Percentiles rank a stretch among this genome's conserved stretches.
These are phyloP conservation scores for Mycalesis mineus DNA, from an alignment of 2,888 invertebrate genomes.

Conservation along the genomic window DNA sequence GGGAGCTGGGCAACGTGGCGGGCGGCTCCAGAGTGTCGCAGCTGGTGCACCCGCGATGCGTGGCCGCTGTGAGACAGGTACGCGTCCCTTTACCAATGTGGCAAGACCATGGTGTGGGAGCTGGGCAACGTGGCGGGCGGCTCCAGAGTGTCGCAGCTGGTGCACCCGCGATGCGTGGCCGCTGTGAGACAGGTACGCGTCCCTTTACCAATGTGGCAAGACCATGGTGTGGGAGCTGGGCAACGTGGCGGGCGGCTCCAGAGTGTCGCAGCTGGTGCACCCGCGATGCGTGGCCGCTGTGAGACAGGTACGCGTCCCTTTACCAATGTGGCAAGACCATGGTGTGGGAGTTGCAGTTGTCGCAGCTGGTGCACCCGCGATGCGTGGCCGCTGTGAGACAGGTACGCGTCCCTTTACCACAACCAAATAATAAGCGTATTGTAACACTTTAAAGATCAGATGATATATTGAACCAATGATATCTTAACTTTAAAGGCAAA, in stretches of 20 bases:
- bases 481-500: too few relatives aligned
- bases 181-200: conserved; percentile 91
- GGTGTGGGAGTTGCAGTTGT: conserved; percentile 94
- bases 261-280: conserved; percentile 90
- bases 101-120: conserved; percentile 97
- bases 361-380: conserved; percentile 90
- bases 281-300: conserved; percentile 92
- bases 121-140: conserved; percentile 91
- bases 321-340: conserved; percentile 95
- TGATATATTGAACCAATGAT: too few relatives aligned
- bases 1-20: conserved; percentile 95
- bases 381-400: conserved; percentile 94
- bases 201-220: conserved; percentile 94
- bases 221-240: conserved; percentile 97
- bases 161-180: conserved; percentile 91
- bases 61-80: conserved; percentile 90
- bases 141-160: conserved; percentile 87
- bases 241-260: conserved; percentile 88
- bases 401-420: too few relatives aligned
- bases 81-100: conserved; percentile 93
- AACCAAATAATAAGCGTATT: too few relatives aligned
- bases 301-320: conserved; percentile 86
- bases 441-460: too few relatives aligned
- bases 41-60: conserved; percentile 92
- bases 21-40: conserved; percentile 87